Base-by-base conservation (phyloP, 1,140 invertebrate species). In the Zeugodacus cucurbitae region DNA sequence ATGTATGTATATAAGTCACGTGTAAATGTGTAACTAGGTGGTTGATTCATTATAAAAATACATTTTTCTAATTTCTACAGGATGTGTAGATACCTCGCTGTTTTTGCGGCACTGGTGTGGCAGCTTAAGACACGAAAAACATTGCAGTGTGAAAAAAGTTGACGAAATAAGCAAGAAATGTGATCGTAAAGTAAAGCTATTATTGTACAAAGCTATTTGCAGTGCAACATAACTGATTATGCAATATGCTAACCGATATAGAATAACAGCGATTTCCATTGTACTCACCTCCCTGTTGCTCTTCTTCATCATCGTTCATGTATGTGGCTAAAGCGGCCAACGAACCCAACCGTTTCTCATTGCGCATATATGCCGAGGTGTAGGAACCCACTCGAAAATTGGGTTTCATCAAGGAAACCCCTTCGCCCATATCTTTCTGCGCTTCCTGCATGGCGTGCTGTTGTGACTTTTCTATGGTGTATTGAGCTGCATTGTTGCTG, bases 381-480 rank as follows among this genome's bases (percentile, higher is more conserved):
- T 94, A 95, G 8, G 95, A 95, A 1, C 95, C 95, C 10, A 96
- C 92, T 87, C 95, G 95, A 90, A 96, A 96, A 88, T 94, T 95
- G 48, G 95, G 94, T 26, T 94, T 92, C 78, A 94, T 93, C 22
- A 93, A 94, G 89, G 94, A 91, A 32, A 94, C 89, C 7, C 88
- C 89, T 20, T 86, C 88, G 11, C 89, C 89, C 22, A 88, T 91
- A 17, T 92, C 91, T 14, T 44, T 41, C 48, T 37, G 8, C 1
- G 32, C 17, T 48, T 59, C 22, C 22, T 32, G 32, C 62, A 29
- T 59, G 64, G 7, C 29, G 62, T 74, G 78, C 87, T 37, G 87
- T 91, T 89, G 89, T 90, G 91, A 88, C 91, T 92, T 26, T 89
- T 89, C 86, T 34, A n/a, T 29, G 20, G 41, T 29, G 32, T 82